Evolutionary conservation across 2,797 vertebrate species (phyloP), one percentile per base, ranked within the genome.

Genomic region (Sebastiscus albofasciatus): DNA sequence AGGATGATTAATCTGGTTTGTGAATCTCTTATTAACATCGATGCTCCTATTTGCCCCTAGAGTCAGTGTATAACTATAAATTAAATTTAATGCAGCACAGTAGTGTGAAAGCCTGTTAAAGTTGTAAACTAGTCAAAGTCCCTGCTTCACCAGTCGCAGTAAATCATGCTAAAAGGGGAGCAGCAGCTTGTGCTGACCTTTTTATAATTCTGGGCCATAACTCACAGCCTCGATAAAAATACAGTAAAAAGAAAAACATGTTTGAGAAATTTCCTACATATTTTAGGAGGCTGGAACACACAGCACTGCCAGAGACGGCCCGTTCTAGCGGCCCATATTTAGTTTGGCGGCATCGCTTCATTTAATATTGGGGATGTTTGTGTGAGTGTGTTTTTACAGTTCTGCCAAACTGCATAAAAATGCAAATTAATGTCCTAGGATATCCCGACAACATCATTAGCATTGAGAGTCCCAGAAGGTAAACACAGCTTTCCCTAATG

Each of bases 171-270:
- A 59, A 80, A 81, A 79, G 54, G 68, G 66, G 24, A 80, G 78
- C 52, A 80, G 64, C 59, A 56, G 79, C 52, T 61, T 77, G 71
- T 86, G 77, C 72, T 85, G 83, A 88, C 77, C 49, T 52, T 83
- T 80, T 77, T 61, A 74, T 31, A 54, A 80, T 84, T 77, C 67
- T 68, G 36, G 60, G 58, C 26, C 54, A 42, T 56, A 86, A 67
- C 31, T 81, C 64, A 49, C 27, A 2, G 62, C 64, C 34, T 67
- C 11, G 13, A 66, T 61, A 58, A 79, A 82, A 78, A 60, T n/a
- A 33, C 8, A 49, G 18, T 12, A 52, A 24, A 55, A 52, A 73
- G 13, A 73, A 11, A 61, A 62, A 66, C 4, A 4, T 33, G 60
- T 84, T 84, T 76, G 78, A 85, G 56, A 82, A 79, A 67, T 65